These are phyloP conservation scores for Sclerurus mexicanus DNA, from an alignment of 2,113 vertebrate species.

Conservation along the genomic window DNA sequence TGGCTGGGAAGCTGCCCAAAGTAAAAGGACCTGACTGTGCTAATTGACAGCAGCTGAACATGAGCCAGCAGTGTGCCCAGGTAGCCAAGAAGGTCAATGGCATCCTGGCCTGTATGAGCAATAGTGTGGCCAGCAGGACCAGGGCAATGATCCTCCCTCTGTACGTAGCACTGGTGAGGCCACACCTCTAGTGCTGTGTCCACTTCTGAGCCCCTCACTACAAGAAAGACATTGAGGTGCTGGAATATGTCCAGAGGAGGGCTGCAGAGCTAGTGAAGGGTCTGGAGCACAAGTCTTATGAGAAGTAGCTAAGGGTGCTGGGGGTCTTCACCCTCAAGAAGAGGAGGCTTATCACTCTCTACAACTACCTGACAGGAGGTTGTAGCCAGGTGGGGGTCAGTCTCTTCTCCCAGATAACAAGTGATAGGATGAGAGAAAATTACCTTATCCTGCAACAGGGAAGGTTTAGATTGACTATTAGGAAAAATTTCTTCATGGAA, in stretches of 20 bases:
- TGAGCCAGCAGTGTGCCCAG: neutral
- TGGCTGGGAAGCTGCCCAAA: neutral
- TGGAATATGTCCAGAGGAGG: neutral
- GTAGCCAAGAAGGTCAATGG: neutral
- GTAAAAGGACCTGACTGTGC: neutral
- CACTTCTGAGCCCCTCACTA: neutral
- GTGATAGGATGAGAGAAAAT: neutral
- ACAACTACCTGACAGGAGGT: neutral
- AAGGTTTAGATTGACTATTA: neutral
- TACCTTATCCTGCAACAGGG: rapidly evolving
- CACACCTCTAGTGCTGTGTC: neutral
- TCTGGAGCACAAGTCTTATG: neutral
- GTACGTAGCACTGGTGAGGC: neutral
- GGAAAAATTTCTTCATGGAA: neutral
- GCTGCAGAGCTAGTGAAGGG: rapidly evolving
- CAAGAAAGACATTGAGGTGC: rapidly evolving
- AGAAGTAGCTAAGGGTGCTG: neutral
- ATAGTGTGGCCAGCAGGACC: neutral
- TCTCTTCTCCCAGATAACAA: neutral
- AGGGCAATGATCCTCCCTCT: neutral
- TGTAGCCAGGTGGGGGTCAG: neutral
- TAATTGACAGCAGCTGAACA: neutral
- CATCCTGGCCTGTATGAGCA: no score
- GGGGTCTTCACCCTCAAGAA: rapidly evolving
- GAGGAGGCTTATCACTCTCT: neutral